phyloP scores from a whole-genome alignment of 2,113 vertebrate genomes.

The Actinemys pallida region DNA sequence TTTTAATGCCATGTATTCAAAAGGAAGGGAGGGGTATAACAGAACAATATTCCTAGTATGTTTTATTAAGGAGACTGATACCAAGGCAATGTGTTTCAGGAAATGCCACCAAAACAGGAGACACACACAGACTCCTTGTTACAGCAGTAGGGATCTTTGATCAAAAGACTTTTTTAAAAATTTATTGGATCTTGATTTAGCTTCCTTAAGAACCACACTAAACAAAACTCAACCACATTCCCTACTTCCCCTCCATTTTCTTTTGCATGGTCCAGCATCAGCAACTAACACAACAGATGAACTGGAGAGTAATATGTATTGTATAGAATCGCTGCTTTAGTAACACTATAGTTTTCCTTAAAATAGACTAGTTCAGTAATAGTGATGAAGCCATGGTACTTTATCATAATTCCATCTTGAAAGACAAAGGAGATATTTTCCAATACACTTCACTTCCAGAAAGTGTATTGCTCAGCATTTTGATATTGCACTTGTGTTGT shows the following conservation, averaged over 20 bases:
- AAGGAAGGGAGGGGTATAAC: not conserved
- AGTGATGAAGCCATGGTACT: slow-evolving; percentile 48
- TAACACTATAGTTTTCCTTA: not conserved
- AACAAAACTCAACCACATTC: not conserved
- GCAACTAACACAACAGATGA: slow-evolving; percentile 15
- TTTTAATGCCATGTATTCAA: fast-evolving
- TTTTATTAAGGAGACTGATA: not conserved
- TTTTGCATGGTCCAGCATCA: not conserved
- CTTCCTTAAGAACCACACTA: not conserved
- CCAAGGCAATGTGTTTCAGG: not conserved
- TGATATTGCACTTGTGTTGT: not conserved
- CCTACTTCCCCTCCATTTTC: fast-evolving
- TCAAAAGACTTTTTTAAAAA: not conserved
- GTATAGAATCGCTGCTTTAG: not conserved
- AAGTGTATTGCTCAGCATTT: slow-evolving; percentile 59
- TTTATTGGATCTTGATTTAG: not conserved
- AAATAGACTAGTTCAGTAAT: slow-evolving; percentile 16
- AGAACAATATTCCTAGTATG: not conserved
- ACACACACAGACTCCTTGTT: fast-evolving
- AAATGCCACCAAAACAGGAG: not conserved
- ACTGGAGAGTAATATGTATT: not conserved
- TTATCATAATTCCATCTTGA: slow-evolving; percentile 64
- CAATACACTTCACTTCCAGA: slow-evolving; percentile 36
- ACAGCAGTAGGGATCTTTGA: fast-evolving
- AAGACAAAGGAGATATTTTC: slow-evolving; percentile 24